Evolutionary conservation across 2,113 vertebrate species (phyloP).

Genomic region (Clarias magur): DNA sequence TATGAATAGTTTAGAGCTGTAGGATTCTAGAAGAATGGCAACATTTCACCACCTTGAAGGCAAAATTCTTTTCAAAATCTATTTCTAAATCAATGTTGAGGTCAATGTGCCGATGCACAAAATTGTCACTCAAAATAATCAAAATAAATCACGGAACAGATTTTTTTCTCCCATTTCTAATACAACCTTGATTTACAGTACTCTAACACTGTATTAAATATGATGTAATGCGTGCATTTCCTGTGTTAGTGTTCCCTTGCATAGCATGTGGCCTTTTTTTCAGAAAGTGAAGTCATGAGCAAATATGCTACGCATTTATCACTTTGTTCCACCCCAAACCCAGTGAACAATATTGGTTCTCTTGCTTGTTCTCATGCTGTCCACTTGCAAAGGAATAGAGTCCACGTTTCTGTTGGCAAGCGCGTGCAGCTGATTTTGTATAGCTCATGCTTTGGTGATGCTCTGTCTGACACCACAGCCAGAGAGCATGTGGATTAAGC

Average conservation of each 20-base stretch:
- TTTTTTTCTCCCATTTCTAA: no score
- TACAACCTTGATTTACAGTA: neutral
- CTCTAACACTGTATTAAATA: neutral
- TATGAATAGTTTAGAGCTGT: no score
- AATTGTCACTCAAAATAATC: no score
- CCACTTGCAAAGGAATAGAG: neutral
- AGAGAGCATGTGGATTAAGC: constrained; percentile 38
- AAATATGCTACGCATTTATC: neutral
- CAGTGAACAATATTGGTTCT: neutral
- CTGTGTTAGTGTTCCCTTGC: neutral
- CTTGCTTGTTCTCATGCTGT: neutral
- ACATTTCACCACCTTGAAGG: no score
- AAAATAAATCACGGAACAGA: no score
- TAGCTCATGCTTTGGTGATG: constrained; percentile 33
- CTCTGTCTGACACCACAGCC: constrained; percentile 36
- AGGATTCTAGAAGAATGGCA: no score
- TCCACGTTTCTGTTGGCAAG: constrained; percentile 15
- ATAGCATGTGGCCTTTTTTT: neutral
- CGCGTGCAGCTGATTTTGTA: neutral
- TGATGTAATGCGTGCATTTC: neutral
- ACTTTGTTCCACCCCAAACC: neutral
- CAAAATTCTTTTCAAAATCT: no score
- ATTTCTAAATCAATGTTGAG: no score
- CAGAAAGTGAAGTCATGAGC: neutral
- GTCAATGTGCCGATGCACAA: no score